Conservation (phyloP, 2,797 vertebrate species). For the Hippopotamyrus pictus region DNA sequence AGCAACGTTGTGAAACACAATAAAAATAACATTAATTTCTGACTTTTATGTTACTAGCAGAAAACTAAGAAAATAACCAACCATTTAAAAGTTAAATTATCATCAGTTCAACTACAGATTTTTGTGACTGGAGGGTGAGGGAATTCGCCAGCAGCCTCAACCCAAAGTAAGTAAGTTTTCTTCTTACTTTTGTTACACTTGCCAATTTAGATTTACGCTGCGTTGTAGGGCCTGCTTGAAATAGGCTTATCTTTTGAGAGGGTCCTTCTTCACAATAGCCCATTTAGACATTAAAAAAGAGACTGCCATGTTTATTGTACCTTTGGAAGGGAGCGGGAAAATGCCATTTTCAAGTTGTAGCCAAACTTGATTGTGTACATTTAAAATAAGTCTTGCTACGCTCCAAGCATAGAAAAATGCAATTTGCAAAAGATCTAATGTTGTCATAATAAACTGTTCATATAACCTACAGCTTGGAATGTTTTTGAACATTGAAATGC, state of each 20-base stretch:
- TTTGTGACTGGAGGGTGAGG: not conserved
- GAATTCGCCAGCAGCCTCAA: not conserved
- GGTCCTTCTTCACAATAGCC: constrained; percentile 64
- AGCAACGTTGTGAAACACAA: not conserved
- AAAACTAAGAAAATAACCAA: not conserved
- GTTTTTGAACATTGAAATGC: not conserved
- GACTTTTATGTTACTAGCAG: not conserved
- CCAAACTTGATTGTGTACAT: not conserved
- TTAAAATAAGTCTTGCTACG: constrained; percentile 7
- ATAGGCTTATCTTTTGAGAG: constrained; percentile 66
- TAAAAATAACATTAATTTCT: not conserved
- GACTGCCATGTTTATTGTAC: constrained; percentile 45
- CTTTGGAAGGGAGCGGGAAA: constrained; percentile 38
- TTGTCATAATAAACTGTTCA: not conserved
- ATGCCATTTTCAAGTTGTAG: constrained; percentile 18
- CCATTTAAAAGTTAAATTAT: not conserved
- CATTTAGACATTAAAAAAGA: constrained; percentile 59
- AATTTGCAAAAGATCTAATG: not conserved
- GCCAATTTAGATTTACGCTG: constrained; percentile 68
- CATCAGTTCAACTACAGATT: not conserved
- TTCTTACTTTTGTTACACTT: constrained; percentile 64
- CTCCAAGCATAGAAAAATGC: constrained; percentile 3
- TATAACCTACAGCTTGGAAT: not conserved
- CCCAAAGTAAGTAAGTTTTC: constrained; percentile 25
- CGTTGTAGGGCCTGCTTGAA: constrained; percentile 60